Evolutionary conservation across 1,140 invertebrate genomes (phyloP).

Genomic region (Homalodisca vitripennis): DNA sequence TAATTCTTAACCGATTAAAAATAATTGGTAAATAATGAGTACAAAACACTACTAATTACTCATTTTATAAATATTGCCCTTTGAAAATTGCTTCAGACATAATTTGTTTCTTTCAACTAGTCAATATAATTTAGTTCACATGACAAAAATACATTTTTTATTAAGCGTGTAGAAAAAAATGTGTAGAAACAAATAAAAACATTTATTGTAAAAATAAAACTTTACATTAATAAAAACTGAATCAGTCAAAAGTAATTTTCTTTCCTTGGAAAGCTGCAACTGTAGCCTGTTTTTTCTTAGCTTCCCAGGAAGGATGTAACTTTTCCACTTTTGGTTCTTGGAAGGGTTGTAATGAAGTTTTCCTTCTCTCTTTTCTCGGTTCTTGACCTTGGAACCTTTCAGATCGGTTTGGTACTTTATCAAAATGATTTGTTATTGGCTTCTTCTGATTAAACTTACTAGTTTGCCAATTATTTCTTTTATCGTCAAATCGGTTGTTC

Average conservation of each 20-base stretch:
- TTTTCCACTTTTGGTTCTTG: slow-evolving; percentile 44
- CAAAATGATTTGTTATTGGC: not conserved
- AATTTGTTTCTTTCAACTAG: no score
- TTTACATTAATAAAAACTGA: not conserved
- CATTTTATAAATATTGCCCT: no score
- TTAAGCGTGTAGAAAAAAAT: no score
- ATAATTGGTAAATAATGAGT: no score
- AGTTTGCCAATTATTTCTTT: not conserved
- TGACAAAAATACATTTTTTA: no score
- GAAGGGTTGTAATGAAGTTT: slow-evolving; percentile 8
- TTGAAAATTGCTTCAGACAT: no score
- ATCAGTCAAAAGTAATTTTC: slow-evolving; percentile 50
- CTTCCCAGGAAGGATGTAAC: slow-evolving; percentile 61
- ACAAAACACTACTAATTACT: no score
- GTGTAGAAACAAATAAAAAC: no score
- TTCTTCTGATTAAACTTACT: not conserved
- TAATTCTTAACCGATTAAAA: no score
- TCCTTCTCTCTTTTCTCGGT: slow-evolving; percentile 30
- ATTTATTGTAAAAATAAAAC: no score
- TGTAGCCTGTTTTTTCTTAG: slow-evolving; percentile 53
- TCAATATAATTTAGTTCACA: no score
- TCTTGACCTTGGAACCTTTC: not conserved
- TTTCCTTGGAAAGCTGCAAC: slow-evolving; percentile 52
- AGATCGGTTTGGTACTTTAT: not conserved
- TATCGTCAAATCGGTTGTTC: not conserved